Percentiles rank a stretch among this genome's conserved stretches.
Conservation (phyloP, 2,888 invertebrate genomes). For the Neoascia interrupta region DNA sequence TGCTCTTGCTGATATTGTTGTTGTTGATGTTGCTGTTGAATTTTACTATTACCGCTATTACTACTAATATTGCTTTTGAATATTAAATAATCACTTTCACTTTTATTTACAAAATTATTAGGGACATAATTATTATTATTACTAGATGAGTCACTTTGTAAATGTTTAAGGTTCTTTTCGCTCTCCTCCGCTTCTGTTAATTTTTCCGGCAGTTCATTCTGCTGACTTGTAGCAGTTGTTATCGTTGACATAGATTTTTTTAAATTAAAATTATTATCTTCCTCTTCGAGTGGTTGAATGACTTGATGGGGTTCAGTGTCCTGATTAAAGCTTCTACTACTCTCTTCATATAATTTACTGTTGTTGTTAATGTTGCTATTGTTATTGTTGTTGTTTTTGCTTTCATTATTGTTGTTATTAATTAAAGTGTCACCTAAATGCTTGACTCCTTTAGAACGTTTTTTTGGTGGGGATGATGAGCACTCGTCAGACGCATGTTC, state of each 20-base stretch:
- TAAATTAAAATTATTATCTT: conserved; percentile 40
- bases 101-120: conserved; percentile 42
- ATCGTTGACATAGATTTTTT: conserved; percentile 27
- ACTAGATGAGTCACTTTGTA: conserved; percentile 46
- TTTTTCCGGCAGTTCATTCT: conserved; percentile 67
- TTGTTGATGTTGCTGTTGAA: conserved; percentile 23
- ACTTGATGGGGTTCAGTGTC: conserved; percentile 22
- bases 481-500: conserved; percentile 64
- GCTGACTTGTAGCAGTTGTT: conserved; percentile 50
- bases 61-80: conserved; percentile 35
- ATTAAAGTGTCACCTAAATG: conserved; percentile 49
- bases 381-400: conserved; percentile 43
- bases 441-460: conserved; percentile 70
- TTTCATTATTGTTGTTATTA: conserved; percentile 74
- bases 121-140: conserved; percentile 24
- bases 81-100: conserved; percentile 42
- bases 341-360: conserved; percentile 53
- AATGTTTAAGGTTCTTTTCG: conserved; percentile 25
- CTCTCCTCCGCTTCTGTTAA: background rate
- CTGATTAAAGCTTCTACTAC: conserved; percentile 37
- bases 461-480: conserved; percentile 70
- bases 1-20: conserved; percentile 12
- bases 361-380: conserved; percentile 58
- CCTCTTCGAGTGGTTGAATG: conserved; percentile 19
- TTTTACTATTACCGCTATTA: conserved; percentile 28